Evolutionary conservation across 2,113 vertebrate species (phyloP), one percentile per base, ranked within the genome.

Genomic region (Aphelocoma coerulescens): DNA sequence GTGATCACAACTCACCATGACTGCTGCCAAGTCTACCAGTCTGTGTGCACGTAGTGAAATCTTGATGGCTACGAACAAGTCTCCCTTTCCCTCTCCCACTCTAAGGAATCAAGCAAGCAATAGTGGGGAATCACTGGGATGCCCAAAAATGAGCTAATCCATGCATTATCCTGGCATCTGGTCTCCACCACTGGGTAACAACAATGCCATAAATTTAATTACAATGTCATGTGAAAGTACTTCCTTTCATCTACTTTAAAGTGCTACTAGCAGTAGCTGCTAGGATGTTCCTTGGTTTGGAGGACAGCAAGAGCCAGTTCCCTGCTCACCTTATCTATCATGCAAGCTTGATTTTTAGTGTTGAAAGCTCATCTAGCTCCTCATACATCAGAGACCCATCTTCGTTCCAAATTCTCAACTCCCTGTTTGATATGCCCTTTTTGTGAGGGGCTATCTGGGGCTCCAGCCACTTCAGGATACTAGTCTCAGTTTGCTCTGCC

Each of bases 1-100:
- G 0, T 43, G 16, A 55, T 44, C 20, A 37, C 1, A 0, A 57
- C 18, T 18, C 37, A 33, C 3, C 5, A 21, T 2, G 2, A 43
- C 13, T 1, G 0, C 43, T 58, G 17, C 11, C 27, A 16, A 46
- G 43, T 16, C 28, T 55, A 17, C 28, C 48, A 49, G 19, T 43
- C 39, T 63, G 17, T 49, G 33, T 46, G n/a, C 4, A 0, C 0
- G 0, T 33, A 39, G 41, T 24, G 51, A 93, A 68, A 66, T 77
- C 23, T 61, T 57, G 65, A 37, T 7, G 5, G 18, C 6, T 68
- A 27, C 2, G 16, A 51, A 58, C 13, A 55, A 37, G 35, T 18
- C 7, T 41, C 41, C 17, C 9, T 54, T 35, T 78, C 11, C 55
- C 28, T 68, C 26, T 76, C 16, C 10, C 39, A 16, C 52, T n/a